Evolutionary conservation across 1,140 invertebrate species (phyloP), one percentile per base, ranked within the genome.

Genomic region (Spodoptera frugiperda): DNA sequence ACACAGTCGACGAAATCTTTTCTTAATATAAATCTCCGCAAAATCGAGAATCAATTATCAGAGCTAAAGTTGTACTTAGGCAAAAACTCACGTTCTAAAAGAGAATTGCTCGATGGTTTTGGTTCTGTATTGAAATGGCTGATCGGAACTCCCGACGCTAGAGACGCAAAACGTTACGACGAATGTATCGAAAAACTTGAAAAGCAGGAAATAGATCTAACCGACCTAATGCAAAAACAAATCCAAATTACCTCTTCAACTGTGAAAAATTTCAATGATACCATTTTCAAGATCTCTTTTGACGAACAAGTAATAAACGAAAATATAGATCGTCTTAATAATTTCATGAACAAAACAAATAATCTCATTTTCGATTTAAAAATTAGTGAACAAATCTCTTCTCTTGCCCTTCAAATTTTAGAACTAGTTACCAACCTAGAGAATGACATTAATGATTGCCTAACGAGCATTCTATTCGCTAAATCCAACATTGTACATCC

Each of bases 51-150:
- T n/a, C n/a, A n/a, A n/a, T n/a, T n/a, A n/a, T n/a, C n/a, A n/a
- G n/a, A n/a, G n/a, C n/a, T n/a, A n/a, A n/a, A n/a, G n/a, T n/a
- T n/a, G n/a, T n/a, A n/a, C n/a, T n/a, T n/a, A n/a, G n/a, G n/a
- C n/a, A n/a, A n/a, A n/a, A n/a, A n/a, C n/a, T n/a, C n/a, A n/a
- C n/a, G n/a, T n/a, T n/a, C 70, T 59, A 78, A 77, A 78, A 71
- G 81, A 55, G 82, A 85, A 75, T 9, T 89, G n/a, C 33, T 89
- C 25, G 82, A 91, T 72, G 87, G 85, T 21, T 71, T 85, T 30
- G 84, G 84, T 15, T 76, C 82, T 15, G 61, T 81, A n/a, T 73
- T 88, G 11, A 90, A 89, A 78, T 91, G 83, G 83, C 65, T 89
- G 9, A 89, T 91, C 33, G 87, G 89, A 0, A 83, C 82, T 15